Conservation (phyloP, 2,888 invertebrate species). For the Litoditis marina region DNA sequence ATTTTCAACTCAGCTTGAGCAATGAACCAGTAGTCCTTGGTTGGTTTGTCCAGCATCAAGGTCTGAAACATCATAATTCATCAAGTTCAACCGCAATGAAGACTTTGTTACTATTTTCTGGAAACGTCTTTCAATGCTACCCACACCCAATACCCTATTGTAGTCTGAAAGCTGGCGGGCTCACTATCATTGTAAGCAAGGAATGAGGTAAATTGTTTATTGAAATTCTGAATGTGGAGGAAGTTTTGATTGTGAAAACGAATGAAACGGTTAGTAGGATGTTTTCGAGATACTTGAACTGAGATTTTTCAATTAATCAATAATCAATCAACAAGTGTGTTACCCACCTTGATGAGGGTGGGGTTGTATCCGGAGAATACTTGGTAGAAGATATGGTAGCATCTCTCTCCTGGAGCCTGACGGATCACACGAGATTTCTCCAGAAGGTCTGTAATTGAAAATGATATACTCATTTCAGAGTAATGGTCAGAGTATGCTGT, state of each 20-base stretch:
- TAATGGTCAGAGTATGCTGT: not conserved
- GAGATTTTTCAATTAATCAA: too few species aligned
- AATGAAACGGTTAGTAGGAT: too few species aligned
- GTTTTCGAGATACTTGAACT: too few species aligned
- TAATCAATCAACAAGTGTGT: too few species aligned
- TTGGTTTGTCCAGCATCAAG: constrained; percentile 75
- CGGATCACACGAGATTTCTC: constrained; percentile 99
- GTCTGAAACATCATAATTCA: constrained; percentile 13
- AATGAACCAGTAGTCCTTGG: constrained; percentile 88
- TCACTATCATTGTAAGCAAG: too few species aligned
- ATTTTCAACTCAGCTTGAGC: constrained; percentile 90
- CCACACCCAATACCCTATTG: too few species aligned
- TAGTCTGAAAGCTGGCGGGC: too few species aligned
- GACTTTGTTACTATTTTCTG: too few species aligned
- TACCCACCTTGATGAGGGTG: constrained; percentile 67
- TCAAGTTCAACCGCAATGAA: too few species aligned
- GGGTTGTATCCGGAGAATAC: constrained; percentile 56
- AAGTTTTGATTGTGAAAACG: too few species aligned
- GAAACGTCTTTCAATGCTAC: not conserved
- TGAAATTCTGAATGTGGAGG: too few species aligned
- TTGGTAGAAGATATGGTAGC: constrained; percentile 99
- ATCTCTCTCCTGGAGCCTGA: constrained; percentile 83
- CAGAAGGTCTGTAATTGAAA: constrained; percentile 77
- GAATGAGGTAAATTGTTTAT: too few species aligned
- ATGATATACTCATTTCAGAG: not conserved